A percentile compares a stretch with the other conserved stretches of the same genome.
Evolutionary conservation across 2,797 vertebrate genomes (phyloP).

Genomic region (Crax fasciolata): DNA sequence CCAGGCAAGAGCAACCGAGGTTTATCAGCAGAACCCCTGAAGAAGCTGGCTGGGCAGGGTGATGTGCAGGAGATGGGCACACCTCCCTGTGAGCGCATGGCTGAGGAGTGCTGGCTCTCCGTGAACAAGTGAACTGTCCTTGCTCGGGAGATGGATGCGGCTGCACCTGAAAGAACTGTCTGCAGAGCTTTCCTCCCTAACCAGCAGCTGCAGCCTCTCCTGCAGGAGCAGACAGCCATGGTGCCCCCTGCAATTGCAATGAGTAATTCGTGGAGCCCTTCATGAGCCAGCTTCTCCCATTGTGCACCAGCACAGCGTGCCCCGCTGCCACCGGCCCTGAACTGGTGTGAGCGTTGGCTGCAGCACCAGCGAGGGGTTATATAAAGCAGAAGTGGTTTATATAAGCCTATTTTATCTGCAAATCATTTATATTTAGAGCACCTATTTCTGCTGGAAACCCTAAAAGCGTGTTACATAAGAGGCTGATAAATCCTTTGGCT

Average conservation of each 20-base stretch:
- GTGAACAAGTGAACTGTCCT: rapidly evolving
- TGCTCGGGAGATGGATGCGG: neutral
- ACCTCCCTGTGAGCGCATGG: rapidly evolving
- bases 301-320: neutral
- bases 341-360: neutral
- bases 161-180: neutral
- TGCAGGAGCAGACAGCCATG: too few relatives aligned
- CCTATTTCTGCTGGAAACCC: constrained; percentile 69
- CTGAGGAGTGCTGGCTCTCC: neutral
- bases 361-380: constrained; percentile 16
- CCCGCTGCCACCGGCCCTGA: rapidly evolving
- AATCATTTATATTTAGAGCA: constrained; percentile 73
- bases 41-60: neutral
- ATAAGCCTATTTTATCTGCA: constrained; percentile 72
- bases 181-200: neutral
- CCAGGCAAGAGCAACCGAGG: neutral
- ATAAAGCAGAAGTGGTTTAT: constrained; percentile 58
- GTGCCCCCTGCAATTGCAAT: neutral
- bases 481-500: constrained; percentile 69
- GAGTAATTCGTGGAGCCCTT: neutral
- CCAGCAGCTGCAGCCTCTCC: neutral
- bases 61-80: rapidly evolving
- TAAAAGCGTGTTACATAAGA: constrained; percentile 68
- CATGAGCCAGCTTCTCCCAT: neutral
- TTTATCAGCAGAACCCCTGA: rapidly evolving